Conservation (phyloP, 2,113 vertebrate genomes). For the Chascanopsetta lugubris region DNA sequence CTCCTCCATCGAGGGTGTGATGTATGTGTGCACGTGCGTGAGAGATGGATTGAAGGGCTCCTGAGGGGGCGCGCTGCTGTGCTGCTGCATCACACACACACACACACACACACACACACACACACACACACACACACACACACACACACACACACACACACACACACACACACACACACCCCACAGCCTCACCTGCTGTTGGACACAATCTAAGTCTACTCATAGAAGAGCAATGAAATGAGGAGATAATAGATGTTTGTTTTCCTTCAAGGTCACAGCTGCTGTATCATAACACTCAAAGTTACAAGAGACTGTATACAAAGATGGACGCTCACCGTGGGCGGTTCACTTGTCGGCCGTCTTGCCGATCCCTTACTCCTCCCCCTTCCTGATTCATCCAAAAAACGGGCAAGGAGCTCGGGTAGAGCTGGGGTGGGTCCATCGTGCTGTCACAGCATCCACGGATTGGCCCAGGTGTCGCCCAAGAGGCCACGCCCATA, state of each 20-base stretch:
- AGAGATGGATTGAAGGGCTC: slow-evolving; percentile 66
- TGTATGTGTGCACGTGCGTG: slow-evolving; percentile 46
- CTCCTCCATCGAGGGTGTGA: slow-evolving; percentile 55
- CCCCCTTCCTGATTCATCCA: too few species aligned
- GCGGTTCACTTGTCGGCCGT: too few species aligned
- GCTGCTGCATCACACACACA: slow-evolving; percentile 13
- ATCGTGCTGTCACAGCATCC: too few species aligned
- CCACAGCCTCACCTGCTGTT: slow-evolving; percentile 30
- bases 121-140: slow-evolving; percentile 3
- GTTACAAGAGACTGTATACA: too few species aligned
- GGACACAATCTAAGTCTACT: slow-evolving; percentile 50
- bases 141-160: slow-evolving; percentile 10
- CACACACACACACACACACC: slow-evolving; percentile 11
- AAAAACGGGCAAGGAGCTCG: too few species aligned
- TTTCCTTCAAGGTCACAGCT: slow-evolving; percentile 69
- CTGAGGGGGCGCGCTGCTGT: slow-evolving; percentile 30
- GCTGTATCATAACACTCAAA: slow-evolving; percentile 43
- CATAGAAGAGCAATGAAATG: slow-evolving; percentile 38
- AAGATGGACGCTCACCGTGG: too few species aligned
- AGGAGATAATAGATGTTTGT: slow-evolving; percentile 32
- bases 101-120: slow-evolving; percentile 11
- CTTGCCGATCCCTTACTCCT: too few species aligned
- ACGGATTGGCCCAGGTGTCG: too few species aligned
- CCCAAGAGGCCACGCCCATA: too few species aligned
- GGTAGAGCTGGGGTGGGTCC: too few species aligned